These are phyloP conservation scores for Bubalus kerabau DNA, from an alignment of 2,113 vertebrate species.

Conservation along the genomic window DNA sequence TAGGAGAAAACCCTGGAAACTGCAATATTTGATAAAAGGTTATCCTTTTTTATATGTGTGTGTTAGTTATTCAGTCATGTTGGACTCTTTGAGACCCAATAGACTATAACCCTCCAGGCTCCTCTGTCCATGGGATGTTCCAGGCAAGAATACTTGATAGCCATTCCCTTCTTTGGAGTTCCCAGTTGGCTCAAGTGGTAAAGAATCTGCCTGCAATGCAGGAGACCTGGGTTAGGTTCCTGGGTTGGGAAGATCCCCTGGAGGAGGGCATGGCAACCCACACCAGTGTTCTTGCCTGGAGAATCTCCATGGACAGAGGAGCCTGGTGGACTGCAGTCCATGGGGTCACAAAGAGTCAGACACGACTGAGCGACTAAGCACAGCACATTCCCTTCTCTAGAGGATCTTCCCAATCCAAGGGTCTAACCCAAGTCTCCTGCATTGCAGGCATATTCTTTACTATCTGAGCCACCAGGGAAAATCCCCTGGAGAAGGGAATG, in stretches of 20 bases:
- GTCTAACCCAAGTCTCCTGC: neutral
- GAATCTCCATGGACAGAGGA: neutral
- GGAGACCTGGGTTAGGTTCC: neutral
- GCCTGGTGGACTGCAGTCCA: neutral
- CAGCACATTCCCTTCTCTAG: neutral
- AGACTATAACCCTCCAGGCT: neutral
- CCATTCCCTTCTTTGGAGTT: neutral
- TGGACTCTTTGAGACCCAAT: neutral
- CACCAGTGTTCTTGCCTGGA: neutral
- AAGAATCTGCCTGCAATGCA: neutral
- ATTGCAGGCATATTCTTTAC: neutral
- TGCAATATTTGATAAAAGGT: neutral
- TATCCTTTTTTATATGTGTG: neutral
- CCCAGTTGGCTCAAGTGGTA: neutral
- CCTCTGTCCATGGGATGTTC: neutral
- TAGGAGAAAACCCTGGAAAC: neutral
- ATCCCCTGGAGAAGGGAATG: neutral
- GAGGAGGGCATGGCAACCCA: neutral
- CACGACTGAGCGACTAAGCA: neutral
- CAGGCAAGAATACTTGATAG: neutral
- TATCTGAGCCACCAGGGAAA: neutral
- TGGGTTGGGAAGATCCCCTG: neutral
- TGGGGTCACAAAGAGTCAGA: neutral
- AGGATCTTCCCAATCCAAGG: neutral
- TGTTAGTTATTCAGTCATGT: neutral